Conservation (phyloP, 2,888 invertebrate genomes). For the Lithophane semibrunnea region DNA sequence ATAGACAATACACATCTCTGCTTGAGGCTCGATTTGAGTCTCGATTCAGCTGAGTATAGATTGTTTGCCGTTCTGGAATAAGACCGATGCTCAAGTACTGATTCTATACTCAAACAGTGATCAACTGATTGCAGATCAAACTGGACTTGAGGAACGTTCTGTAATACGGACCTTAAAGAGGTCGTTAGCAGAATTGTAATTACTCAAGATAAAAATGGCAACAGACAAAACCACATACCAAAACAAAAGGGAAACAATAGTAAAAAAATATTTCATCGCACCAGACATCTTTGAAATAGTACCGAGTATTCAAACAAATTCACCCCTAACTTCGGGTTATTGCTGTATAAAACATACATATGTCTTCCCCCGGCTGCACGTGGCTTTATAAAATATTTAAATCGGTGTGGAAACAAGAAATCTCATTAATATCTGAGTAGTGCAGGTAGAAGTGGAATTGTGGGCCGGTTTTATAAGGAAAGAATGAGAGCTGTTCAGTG, state of each 20-base stretch:
- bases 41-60: too few relatives aligned
- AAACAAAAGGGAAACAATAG: constrained; percentile 34
- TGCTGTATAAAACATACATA: constrained; percentile 71
- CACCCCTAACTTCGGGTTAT: constrained; percentile 69
- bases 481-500: constrained; percentile 46
- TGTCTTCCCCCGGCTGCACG: constrained; percentile 69
- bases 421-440: constrained; percentile 75
- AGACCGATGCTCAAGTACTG: too few relatives aligned
- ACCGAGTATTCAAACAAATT: constrained; percentile 64
- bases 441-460: constrained; percentile 59
- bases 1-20: too few relatives aligned
- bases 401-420: constrained; percentile 70
- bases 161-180: too few relatives aligned
- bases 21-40: too few relatives aligned
- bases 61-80: too few relatives aligned
- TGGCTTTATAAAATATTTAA: constrained; percentile 75
- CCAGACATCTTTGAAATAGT: constrained; percentile 64
- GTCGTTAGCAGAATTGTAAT: background rate
- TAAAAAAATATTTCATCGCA: constrained; percentile 56
- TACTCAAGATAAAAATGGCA: background rate
- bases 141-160: too few relatives aligned
- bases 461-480: constrained; percentile 46
- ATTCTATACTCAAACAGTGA: too few relatives aligned
- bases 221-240: constrained; percentile 1
- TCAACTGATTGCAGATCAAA: too few relatives aligned